Base-by-base conservation (phyloP, 2,888 invertebrate species). In the Lymantria dispar region DNA sequence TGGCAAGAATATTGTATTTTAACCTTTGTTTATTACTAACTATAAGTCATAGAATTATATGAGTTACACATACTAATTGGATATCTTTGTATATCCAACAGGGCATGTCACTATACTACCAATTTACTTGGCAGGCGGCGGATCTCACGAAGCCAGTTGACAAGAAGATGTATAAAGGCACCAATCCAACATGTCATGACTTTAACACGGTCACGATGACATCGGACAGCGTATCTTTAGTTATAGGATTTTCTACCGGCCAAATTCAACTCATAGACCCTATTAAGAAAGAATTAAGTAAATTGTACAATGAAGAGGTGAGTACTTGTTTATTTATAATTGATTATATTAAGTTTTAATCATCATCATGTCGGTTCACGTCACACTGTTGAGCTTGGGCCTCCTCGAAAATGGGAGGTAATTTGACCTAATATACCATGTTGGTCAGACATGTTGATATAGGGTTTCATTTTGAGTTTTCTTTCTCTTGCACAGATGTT, bases 221-320 rank as follows among this genome's bases (percentile, higher is more conserved):
- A 52, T 92, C 94, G 12, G 97, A 98, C 56, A 96, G 96, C 83
- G 96, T 98, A 15, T 96, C 96, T 48, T 93, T 99, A 63, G 93
- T 99, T 70, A 98, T 99, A 75, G 99, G 99, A 52, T 99, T 99
- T 92, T 98, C 98, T 72, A 98, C 98, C 29, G 99, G 99, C 60
- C 99, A 99, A 92, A 97, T 99, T 79, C 99, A 99, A 87, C 93
- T 99, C 64, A 97, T 99, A 80, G 98, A 99, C 90, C 98, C 98
- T 53, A 96, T 98, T 76, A 97, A 97, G 76, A 98, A 99, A 83
- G 99, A 99, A 92, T 93, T 97, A 74, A 97, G 97, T 90, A 98
- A 98, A 93, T 93, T 99, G 65, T 99, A 96, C 88, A 99, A 99
- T 93, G 99, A 99, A 93, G 99, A 99, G 94, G 97, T 97, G 79